phyloP scores from a whole-genome alignment of 35 echinoderm and acorn worm species.

The Heliocidaris erythrogramma region DNA sequence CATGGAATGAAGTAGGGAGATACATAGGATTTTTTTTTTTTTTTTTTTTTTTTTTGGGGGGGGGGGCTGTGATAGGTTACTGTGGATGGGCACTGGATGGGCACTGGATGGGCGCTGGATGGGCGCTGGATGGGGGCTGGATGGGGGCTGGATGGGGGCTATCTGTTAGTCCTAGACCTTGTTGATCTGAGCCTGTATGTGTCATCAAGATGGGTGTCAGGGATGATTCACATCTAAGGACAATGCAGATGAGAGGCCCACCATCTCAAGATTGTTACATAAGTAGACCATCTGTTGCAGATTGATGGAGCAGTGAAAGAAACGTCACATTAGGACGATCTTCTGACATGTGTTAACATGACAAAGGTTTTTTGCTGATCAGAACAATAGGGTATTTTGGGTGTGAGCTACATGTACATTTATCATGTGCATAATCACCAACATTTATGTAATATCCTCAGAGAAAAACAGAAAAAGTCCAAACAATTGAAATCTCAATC shows the following conservation, averaged over 20 bases:
- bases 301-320: background rate
- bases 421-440: too few species aligned
- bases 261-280: background rate
- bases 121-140: background rate
- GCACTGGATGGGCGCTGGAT: too few species aligned
- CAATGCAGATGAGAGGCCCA: conserved; percentile 1
- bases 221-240: background rate
- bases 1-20: too few species aligned
- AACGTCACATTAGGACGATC: background rate
- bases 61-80: background rate
- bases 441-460: too few species aligned
- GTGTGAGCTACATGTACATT: too few species aligned
- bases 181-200: background rate
- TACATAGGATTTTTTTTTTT: too few species aligned
- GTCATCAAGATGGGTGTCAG: background rate
- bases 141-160: background rate
- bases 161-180: background rate
- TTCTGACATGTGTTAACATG: background rate
- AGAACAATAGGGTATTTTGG: too few species aligned
- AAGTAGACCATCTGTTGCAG: background rate
- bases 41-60: too few species aligned
- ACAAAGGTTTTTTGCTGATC: background rate
- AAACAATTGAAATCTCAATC: background rate
- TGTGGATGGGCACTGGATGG: background rate
- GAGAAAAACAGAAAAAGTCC: background rate